Evolutionary conservation across 2,888 invertebrate genomes (phyloP).

Genomic region (Aethes cnicana): DNA sequence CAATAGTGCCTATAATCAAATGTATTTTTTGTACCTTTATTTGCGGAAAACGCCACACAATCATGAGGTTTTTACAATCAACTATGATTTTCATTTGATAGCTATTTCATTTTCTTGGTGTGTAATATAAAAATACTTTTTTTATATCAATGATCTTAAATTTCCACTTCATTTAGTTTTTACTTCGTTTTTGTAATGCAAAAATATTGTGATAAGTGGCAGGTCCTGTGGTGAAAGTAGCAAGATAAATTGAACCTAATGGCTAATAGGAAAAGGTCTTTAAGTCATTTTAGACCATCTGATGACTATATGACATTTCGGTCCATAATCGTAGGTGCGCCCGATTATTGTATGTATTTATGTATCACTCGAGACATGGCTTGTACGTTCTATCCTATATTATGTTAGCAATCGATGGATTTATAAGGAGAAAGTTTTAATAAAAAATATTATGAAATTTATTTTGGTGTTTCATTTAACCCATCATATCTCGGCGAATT

Average conservation of each 20-base stretch:
- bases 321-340: constrained; percentile 49
- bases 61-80: constrained; percentile 14
- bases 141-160: too few relatives aligned
- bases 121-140: too few relatives aligned
- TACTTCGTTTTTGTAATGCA: constrained; percentile 28
- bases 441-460: constrained; percentile 77
- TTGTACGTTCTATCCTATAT: constrained; percentile 74
- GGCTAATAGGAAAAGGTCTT: not conserved
- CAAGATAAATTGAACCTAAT: not conserved
- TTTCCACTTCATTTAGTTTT: not conserved
- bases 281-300: not conserved
- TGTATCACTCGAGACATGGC: constrained; percentile 70
- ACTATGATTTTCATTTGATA: constrained; percentile 9
- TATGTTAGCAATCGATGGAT: constrained; percentile 80
- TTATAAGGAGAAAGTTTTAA: constrained; percentile 80
- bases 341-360: constrained; percentile 53
- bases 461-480: constrained; percentile 45
- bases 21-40: constrained; percentile 26
- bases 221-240: not conserved
- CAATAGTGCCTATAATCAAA: constrained; percentile 28
- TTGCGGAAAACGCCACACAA: constrained; percentile 14
- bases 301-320: constrained; percentile 36
- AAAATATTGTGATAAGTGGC: constrained; percentile 15
- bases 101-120: constrained; percentile 1
- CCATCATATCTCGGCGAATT: too few relatives aligned